Base-by-base conservation (phyloP, 2,888 invertebrate species). In the Frankliniella intonsa region DNA sequence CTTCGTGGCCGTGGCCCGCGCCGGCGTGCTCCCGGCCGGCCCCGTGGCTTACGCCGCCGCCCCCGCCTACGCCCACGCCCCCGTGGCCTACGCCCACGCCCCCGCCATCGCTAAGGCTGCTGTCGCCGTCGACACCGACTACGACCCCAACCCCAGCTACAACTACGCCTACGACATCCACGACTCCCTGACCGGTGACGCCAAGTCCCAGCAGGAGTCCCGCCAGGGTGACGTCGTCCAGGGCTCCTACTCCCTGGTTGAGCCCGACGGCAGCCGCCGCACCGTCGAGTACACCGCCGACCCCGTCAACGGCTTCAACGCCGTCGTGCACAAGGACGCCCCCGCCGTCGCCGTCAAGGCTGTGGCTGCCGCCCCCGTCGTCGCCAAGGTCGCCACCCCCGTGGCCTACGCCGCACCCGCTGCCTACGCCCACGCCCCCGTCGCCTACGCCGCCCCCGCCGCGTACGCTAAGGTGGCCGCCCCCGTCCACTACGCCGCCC, bases 261-360 rank as follows among this genome's bases (percentile, higher is more conserved):
- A 85, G 76, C 84, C 85, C 65, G 84, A 84, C 82, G 85, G 85
- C 80, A 83, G 84, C 83, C 83, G 83, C 69, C 81, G 84, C 14
- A 84, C 83, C 80, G 84, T 84, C 65, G 84, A 84, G 81, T 86
- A 86, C 85, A 85, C 85, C 82, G 86, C 86, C 65, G 86, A 86
- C 84, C 85, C 86, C 76, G 84, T 85, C 85, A 86, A 86, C 83
- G 85, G 85, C 81, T 86, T 86, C 85, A 86, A 86, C 84, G 86
- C 86, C 81, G 85, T 86, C 84, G 86, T 86, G 80, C 85, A 85
- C 84, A 83, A 84, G 81, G 84, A 85, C 49, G 85, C 85, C 69
- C 83, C 84, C 38, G 82, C 83, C 38, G 84, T 83, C 80, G 82
- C 83, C 82, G 83, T 83, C 27, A 80, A 80, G 69, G 82, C 82